These are phyloP conservation scores for Metacarcinus magister DNA, from an alignment of 2,888 invertebrate species.

Conservation along the genomic window DNA sequence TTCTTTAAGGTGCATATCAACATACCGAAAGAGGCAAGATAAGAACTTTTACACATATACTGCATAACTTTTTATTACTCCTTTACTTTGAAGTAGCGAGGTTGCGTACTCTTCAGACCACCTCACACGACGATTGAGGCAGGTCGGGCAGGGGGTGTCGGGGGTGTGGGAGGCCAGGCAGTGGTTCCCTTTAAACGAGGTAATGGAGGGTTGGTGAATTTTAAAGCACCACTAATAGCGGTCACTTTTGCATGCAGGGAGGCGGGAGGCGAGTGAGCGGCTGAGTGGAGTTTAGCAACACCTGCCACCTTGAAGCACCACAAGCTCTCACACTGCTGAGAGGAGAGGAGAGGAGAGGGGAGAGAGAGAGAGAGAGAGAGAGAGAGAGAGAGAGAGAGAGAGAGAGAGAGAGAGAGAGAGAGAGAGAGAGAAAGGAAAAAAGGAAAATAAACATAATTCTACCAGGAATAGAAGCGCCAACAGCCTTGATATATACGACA, in stretches of 20 bases:
- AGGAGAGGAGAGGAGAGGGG: background rate
- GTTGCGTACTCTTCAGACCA: background rate
- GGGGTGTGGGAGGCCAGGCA: background rate
- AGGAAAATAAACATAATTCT: background rate
- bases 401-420: constrained; percentile 27
- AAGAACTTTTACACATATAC: background rate
- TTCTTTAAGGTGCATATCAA: background rate
- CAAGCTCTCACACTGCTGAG: background rate
- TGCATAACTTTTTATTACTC: background rate
- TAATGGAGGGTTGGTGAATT: constrained; percentile 1
- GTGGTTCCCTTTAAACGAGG: constrained; percentile 16
- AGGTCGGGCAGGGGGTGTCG: background rate
- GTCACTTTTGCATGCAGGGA: constrained; percentile 35
- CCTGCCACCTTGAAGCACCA: constrained; percentile 8
- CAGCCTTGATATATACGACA: background rate
- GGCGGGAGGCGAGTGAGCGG: background rate
- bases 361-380: constrained; percentile 33
- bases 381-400: constrained; percentile 2
- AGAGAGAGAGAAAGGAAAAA: background rate
- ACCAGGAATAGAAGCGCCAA: background rate
- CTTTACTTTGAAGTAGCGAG: background rate
- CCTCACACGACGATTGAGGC: background rate
- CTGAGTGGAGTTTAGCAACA: background rate
- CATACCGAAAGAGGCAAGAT: background rate
- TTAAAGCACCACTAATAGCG: constrained; percentile 42